Percentiles rank a stretch among this genome's conserved stretches.
Evolutionary conservation across 2,888 invertebrate genomes (phyloP).

Genomic region (Tuberolachnus salignus): DNA sequence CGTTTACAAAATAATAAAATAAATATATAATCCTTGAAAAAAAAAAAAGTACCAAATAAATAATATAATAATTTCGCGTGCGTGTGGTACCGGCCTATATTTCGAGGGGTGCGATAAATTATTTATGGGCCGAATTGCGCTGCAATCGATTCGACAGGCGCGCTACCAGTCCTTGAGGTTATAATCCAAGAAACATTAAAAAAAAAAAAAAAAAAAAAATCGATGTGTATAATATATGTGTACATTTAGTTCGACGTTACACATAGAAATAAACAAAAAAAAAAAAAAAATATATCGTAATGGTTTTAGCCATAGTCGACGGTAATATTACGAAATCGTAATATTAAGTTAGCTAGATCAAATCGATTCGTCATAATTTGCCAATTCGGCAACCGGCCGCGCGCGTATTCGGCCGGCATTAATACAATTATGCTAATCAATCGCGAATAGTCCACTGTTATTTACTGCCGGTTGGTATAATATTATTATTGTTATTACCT

Average conservation of each 20-base stretch:
- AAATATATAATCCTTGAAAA: conserved; percentile 36
- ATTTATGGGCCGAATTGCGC: conserved; percentile 15
- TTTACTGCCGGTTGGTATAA: background rate
- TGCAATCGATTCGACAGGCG: conserved; percentile 47
- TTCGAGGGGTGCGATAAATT: conserved; percentile 45
- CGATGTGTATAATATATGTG: conserved; percentile 4
- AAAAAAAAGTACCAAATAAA: too few relatives aligned
- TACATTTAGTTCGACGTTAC: conserved; percentile 14
- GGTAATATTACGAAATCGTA: conserved; percentile 34
- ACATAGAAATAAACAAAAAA: conserved; percentile 10
- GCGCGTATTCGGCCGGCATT: background rate
- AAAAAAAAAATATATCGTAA: background rate
- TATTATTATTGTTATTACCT: background rate
- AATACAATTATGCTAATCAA: conserved; percentile 49
- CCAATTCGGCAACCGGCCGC: conserved; percentile 24
- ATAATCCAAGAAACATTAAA: conserved; percentile 40
- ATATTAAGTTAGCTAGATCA: conserved; percentile 55
- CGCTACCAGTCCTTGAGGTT: conserved; percentile 43
- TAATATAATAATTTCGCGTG: conserved; percentile 10
- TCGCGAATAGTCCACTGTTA: conserved; percentile 17
- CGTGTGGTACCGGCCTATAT: background rate
- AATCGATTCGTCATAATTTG: conserved; percentile 57
- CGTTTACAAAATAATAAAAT: background rate
- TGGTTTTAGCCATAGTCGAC: background rate
- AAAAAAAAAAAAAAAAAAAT: conserved; percentile 33